Evolutionary conservation across 2,888 invertebrate species (phyloP).

Genomic region (Cactoblastis cactorum): DNA sequence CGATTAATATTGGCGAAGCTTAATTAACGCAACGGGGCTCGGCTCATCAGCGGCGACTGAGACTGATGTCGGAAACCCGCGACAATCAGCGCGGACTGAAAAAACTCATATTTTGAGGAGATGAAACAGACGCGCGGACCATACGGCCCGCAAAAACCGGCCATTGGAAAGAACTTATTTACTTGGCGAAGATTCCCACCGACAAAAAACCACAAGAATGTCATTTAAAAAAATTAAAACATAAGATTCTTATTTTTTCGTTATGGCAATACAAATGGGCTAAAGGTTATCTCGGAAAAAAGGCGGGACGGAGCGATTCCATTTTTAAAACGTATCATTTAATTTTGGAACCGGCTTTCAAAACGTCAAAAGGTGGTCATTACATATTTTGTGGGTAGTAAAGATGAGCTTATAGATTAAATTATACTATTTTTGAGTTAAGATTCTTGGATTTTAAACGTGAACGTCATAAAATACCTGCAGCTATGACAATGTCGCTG

Average conservation of each 20-base stretch:
- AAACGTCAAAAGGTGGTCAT: conserved; percentile 79
- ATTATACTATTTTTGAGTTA: conserved; percentile 50
- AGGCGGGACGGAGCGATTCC: conserved; percentile 78
- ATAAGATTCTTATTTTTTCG: conserved; percentile 69
- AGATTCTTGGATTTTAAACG: conserved; percentile 28
- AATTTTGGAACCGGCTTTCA: conserved; percentile 78
- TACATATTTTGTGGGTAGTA: conserved; percentile 72
- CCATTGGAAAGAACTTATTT: conserved; percentile 51
- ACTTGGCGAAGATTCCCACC: conserved; percentile 63
- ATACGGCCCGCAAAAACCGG: conserved; percentile 63
- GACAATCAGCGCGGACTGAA: conserved; percentile 50
- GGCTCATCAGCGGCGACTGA: conserved; percentile 59
- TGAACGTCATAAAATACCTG: neutral
- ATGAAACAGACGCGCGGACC: conserved; percentile 46
- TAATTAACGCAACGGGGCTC: conserved; percentile 64
- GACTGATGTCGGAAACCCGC: conserved; percentile 50
- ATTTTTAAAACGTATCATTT: conserved; percentile 80
- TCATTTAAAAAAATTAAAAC: conserved; percentile 78
- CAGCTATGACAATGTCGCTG: conserved; percentile 9
- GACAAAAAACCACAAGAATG: conserved; percentile 77
- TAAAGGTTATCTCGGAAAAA: conserved; percentile 78
- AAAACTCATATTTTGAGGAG: conserved; percentile 45
- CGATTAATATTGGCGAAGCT: conserved; percentile 63
- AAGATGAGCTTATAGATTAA: conserved; percentile 56
- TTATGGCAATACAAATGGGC: conserved; percentile 73